Conservation (phyloP, 2,113 vertebrate species). For the Chaetorhynchus papuensis region DNA sequence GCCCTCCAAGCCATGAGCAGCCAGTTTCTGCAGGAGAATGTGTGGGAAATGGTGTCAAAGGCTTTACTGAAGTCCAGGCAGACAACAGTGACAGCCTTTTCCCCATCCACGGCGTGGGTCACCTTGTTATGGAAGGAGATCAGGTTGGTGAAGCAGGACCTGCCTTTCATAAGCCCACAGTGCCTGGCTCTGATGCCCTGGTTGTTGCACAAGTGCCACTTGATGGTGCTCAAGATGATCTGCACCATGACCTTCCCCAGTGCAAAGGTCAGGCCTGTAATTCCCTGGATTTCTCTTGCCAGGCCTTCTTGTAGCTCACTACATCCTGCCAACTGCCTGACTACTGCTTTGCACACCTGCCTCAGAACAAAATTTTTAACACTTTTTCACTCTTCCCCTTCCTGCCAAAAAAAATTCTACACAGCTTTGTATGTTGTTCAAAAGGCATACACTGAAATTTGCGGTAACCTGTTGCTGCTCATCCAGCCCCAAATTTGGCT, state of each 20-base stretch:
- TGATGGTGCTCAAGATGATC: not conserved
- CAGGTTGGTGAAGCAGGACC: not conserved
- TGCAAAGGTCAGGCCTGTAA: too few relatives aligned
- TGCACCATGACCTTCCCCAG: not conserved
- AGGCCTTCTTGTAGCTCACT: not conserved
- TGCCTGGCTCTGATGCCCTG: not conserved
- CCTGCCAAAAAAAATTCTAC: not conserved
- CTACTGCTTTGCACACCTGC: not conserved
- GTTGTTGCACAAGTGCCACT: not conserved
- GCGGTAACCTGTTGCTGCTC: not conserved
- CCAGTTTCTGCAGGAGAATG: not conserved
- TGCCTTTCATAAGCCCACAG: not conserved
- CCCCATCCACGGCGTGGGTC: rapidly evolving
- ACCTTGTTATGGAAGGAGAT: not conserved
- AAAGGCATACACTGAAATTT: not conserved
- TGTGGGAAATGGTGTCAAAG: not conserved
- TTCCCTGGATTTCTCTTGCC: not conserved
- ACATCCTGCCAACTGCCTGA: not conserved
- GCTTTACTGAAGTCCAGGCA: not conserved
- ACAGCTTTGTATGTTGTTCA: not conserved
- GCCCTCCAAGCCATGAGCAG: not conserved
- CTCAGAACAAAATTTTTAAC: not conserved
- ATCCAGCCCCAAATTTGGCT: not conserved
- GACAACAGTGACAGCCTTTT: not conserved
- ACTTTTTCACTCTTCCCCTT: not conserved